Base-by-base conservation (phyloP, 2,113 vertebrate genomes). In the Tachysurus fulvidraco region DNA sequence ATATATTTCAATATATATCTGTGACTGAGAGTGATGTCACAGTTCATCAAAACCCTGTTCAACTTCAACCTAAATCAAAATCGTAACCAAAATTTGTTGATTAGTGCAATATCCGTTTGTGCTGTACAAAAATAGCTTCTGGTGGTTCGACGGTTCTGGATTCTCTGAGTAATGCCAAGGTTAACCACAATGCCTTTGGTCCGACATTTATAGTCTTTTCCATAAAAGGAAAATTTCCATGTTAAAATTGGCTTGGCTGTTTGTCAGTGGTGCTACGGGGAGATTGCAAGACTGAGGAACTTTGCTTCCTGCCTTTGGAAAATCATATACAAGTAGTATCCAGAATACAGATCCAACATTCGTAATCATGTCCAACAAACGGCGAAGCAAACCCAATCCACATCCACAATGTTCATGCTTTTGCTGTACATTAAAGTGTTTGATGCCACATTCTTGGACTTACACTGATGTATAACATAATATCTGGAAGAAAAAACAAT, bases 121-220 rank as follows among this genome's bases (percentile, higher is more conserved):
- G 23, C n/a, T 54, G 14, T 28, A 54, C 74, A 54, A 54, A 28
- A 78, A 54, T 78, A 78, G 74, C 28, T 78, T 17, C 46, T 78
- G 74, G 74, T 54, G 74, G 50, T 28, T 28, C 54, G 50, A 30
- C 74, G 2, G 62, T 84, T 77, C 25, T 50, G 83, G 54, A 74
- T 46, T 74, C 83, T 46, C 1, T 13, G 14, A 21, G 57, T 64
- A 62, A 76, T 62, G 71, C 74, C 57, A 77, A 62, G 83, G 57
- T 77, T 76, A 85, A 85, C 83, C 71, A 76, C 69, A 60, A 1
- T 44, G 21, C 69, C 83, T 52, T 25, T 41, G 41, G 17, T 46
- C n/a, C 83, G 21, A 44, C 28, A 9, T 62, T 41, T 54, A 28
- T 59, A 77, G 23, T 50, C 25, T 85, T 78, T 62, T 85, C 57